Base-by-base conservation (phyloP, 2,888 invertebrate genomes). In the Acanthococcus lagerstroemiae region DNA sequence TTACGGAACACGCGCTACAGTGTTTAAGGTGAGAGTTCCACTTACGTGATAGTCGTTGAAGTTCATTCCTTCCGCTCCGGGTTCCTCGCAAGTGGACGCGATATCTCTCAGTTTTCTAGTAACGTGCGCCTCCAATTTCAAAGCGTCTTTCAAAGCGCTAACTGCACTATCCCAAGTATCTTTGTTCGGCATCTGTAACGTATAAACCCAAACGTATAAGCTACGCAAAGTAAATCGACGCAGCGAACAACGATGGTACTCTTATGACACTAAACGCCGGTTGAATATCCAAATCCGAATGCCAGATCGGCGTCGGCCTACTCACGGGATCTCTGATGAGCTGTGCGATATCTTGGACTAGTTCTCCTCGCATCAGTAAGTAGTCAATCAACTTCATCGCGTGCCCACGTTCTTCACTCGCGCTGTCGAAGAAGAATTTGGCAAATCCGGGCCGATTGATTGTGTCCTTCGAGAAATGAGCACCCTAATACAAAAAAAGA, bases 351-450 rank as follows among this genome's bases (percentile, higher is more conserved):
- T 82, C 80, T n/a, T 77, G 75, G 15, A 83, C 84, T 44, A 89
- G 80, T 72, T 86, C 82, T 72, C 90, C 90, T 74, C 95, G 83
- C 88, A 90, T 90, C 58, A 90, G 82, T 68, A 94, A 77, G 77
- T 95, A 95, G 69, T 89, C 86, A 67, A 95, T 88, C 30, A 95
- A 79, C 75, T 90, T 89, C 73, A 87, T 85, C 1, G 91, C 93
- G 74, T 95, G 95, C 67, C 87, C 84, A 58, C 93, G 82, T 76
- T 95, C 95, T 75, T 95, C 95, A 12, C 81, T 82, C 0, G 91
- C 90, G 0, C 88, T 82, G 1, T 88, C 84, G 75, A 91, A 85
- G 81, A 94, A 94, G 72, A 89, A 77, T 71, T 93, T 87, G 3
- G 90, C 85, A 74, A 95, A 90, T 7, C 94, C 95, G 3, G 90